These are phyloP conservation scores for Capitella teleta DNA, from an alignment of 1,140 invertebrate species.

Conservation along the genomic window DNA sequence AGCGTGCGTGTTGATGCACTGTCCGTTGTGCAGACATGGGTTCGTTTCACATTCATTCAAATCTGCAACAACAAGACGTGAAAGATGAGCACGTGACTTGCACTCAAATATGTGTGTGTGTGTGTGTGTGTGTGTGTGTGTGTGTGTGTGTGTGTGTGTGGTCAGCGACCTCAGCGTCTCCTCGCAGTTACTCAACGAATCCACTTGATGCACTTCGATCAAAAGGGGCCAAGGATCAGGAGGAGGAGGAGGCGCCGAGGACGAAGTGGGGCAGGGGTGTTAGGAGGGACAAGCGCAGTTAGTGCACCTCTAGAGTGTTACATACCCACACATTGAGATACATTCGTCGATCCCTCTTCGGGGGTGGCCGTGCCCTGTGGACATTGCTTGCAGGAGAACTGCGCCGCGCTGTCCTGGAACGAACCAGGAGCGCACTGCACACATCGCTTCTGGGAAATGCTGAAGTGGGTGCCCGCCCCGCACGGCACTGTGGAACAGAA, in stretches of 20 bases:
- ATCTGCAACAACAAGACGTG: conserved; percentile 1
- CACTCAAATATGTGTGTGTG: too few relatives aligned
- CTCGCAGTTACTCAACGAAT: not conserved
- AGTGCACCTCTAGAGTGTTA: not conserved
- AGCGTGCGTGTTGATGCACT: not conserved
- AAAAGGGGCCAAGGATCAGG: not conserved
- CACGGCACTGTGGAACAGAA: not conserved
- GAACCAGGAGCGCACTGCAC: not conserved
- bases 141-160: too few relatives aligned
- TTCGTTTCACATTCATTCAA: conserved; percentile 1
- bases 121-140: too few relatives aligned
- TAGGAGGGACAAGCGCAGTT: not conserved
- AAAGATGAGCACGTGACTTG: too few relatives aligned
- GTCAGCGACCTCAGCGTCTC: too few relatives aligned
- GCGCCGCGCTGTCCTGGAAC: not conserved
- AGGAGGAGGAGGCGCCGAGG: not conserved
- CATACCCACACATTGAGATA: conserved; percentile 7
- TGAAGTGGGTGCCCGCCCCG: conserved; percentile 1
- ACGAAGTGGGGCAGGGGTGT: not conserved
- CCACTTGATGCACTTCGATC: not conserved
- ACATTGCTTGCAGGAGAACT: conserved; percentile 4
- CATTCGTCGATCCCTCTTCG: not conserved
- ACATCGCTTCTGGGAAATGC: not conserved
- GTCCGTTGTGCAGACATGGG: conserved; percentile 1
- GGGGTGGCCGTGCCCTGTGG: not conserved